Percentiles rank a stretch among this genome's conserved stretches.
phyloP scores from a whole-genome alignment of 2,113 vertebrate species.

The Tupaia tana region DNA sequence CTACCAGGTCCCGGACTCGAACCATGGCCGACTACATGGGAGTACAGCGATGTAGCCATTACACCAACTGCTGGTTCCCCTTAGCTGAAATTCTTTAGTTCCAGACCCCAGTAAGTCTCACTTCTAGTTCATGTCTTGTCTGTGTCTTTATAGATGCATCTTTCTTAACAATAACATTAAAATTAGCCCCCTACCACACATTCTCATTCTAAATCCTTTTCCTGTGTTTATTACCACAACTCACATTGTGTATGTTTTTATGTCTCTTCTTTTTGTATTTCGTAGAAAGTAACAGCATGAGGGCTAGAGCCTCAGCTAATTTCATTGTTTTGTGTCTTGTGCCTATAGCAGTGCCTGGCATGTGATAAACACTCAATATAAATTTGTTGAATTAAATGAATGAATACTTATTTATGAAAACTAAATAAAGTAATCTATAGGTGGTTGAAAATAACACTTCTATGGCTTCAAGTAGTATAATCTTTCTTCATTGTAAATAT shows the following conservation, averaged over 20 bases:
- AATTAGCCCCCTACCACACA: accelerated
- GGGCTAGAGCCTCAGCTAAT: neutral
- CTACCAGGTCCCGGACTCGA: too few relatives aligned
- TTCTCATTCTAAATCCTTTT: neutral
- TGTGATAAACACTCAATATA: neutral
- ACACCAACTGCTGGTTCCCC: too few relatives aligned
- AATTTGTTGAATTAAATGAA: neutral
- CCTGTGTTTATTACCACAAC: neutral
- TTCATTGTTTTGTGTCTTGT: neutral
- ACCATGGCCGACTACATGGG: too few relatives aligned
- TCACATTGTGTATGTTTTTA: neutral
- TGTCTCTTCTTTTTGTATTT: neutral
- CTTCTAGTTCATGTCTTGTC: neutral
- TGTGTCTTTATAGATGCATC: neutral
- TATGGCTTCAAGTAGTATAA: neutral
- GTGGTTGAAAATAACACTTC: neutral
- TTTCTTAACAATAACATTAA: neutral
- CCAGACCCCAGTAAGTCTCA: neutral
- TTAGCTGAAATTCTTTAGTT: neutral
- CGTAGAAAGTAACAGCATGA: neutral
- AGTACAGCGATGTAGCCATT: too few relatives aligned
- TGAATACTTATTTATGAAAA: conserved; percentile 26
- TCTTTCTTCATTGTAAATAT: neutral
- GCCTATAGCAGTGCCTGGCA: neutral
- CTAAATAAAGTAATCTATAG: neutral